phyloP scores from a whole-genome alignment of 2,888 invertebrate species.

The Brachycybe producta region DNA sequence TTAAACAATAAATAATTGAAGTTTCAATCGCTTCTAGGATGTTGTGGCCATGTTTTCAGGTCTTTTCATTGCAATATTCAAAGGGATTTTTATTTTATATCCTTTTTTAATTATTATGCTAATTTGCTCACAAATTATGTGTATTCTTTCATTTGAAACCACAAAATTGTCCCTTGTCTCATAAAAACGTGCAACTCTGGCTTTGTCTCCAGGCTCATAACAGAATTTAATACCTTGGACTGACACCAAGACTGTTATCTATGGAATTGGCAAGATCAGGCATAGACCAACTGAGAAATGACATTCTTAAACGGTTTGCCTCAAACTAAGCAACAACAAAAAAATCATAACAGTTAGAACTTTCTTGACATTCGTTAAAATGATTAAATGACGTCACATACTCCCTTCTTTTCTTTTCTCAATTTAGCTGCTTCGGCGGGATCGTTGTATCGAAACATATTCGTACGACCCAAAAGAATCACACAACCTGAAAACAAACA shows the following conservation, averaged over 20 bases:
- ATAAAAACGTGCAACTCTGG: too few species aligned
- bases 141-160: too few species aligned
- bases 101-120: too few species aligned
- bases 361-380: neutral
- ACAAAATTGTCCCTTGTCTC: too few species aligned
- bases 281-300: constrained; percentile 67
- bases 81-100: too few species aligned
- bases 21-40: too few species aligned
- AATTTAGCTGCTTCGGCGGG: constrained; percentile 76
- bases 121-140: too few species aligned
- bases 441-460: constrained; percentile 78
- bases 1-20: too few species aligned
- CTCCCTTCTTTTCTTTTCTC: constrained; percentile 52
- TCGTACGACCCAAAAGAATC: constrained; percentile 59
- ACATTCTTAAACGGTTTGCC: constrained; percentile 64
- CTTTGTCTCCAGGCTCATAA: too few species aligned
- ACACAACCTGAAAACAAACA: constrained; percentile 48
- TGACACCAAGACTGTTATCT: constrained; percentile 23
- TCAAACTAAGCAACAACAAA: constrained; percentile 38
- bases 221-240: too few species aligned
- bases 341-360: neutral
- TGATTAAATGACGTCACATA: constrained; percentile 8
- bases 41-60: too few species aligned
- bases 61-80: too few species aligned
- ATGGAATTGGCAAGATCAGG: constrained; percentile 48